These are phyloP conservation scores for Gymnoscelis rufifasciata DNA, from an alignment of 2,888 invertebrate species.

Conservation along the genomic window DNA sequence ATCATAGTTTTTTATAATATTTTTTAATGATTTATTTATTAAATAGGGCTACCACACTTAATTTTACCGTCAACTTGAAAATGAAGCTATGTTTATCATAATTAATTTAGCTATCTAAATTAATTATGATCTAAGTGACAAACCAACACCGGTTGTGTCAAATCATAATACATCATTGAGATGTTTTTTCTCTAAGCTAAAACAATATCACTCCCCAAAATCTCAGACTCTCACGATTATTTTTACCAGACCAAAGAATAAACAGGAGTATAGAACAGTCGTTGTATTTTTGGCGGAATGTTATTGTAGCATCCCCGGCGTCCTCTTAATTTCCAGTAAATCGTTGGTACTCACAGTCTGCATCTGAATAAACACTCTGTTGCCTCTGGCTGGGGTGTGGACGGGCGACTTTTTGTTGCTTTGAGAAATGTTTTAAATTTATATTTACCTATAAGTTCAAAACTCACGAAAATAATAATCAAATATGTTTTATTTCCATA, in stretches of 20 bases:
- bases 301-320: constrained; percentile 71
- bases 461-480: no score
- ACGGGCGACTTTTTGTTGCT: constrained; percentile 13
- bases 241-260: constrained; percentile 21
- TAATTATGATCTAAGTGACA: neutral
- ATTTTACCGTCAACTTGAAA: no score
- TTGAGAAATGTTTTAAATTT: no score
- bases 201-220: constrained; percentile 17
- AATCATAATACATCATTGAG: neutral
- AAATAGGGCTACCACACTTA: no score
- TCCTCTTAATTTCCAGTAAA: constrained; percentile 77
- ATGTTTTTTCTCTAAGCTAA: constrained; percentile 4
- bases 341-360: constrained; percentile 66
- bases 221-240: constrained; percentile 30
- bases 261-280: constrained; percentile 7
- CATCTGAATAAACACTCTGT: constrained; percentile 74
- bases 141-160: constrained; percentile 3
- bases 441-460: no score
- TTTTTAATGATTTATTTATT: no score
- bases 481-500: no score
- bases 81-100: no score
- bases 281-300: constrained; percentile 67
- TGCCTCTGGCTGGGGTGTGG: constrained; percentile 37
- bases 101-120: no score
- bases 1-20: no score